These are phyloP conservation scores for Polyploca ridens DNA, from an alignment of 2,888 invertebrate species.

Conservation along the genomic window DNA sequence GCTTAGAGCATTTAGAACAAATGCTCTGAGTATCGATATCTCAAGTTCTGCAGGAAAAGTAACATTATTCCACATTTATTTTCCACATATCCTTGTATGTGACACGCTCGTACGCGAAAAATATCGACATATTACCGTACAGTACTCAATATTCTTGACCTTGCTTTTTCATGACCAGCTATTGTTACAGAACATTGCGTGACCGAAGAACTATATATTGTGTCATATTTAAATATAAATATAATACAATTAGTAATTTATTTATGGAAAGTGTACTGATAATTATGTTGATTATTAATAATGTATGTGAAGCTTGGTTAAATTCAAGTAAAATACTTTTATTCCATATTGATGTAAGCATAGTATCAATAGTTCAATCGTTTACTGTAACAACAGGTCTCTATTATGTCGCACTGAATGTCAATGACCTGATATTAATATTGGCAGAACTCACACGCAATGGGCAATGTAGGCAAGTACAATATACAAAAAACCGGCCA, in stretches of 20 bases:
- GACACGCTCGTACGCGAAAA: not conserved
- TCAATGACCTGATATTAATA: conserved; percentile 7
- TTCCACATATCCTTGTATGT: not conserved
- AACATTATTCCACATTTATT: not conserved
- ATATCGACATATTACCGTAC: not conserved
- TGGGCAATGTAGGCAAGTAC: not conserved
- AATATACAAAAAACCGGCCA: too few species aligned
- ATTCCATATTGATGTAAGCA: not conserved
- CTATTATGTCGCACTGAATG: not conserved
- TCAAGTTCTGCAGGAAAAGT: not conserved
- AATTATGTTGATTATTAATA: too few species aligned
- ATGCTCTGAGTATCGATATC: not conserved
- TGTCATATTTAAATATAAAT: not conserved
- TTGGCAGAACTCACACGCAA: conserved; percentile 9
- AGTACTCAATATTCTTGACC: not conserved
- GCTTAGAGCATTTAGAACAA: too few species aligned
- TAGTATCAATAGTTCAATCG: not conserved
- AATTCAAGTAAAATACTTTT: too few species aligned
- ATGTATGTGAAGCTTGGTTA: too few species aligned
- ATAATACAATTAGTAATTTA: not conserved
- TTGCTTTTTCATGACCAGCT: not conserved
- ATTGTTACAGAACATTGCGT: not conserved
- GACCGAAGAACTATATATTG: not conserved
- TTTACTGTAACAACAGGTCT: conserved; percentile 4
- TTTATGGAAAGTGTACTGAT: not conserved